Evolutionary conservation across 1,140 invertebrate species (phyloP).

Genomic region (Agraylea sexmaculata): DNA sequence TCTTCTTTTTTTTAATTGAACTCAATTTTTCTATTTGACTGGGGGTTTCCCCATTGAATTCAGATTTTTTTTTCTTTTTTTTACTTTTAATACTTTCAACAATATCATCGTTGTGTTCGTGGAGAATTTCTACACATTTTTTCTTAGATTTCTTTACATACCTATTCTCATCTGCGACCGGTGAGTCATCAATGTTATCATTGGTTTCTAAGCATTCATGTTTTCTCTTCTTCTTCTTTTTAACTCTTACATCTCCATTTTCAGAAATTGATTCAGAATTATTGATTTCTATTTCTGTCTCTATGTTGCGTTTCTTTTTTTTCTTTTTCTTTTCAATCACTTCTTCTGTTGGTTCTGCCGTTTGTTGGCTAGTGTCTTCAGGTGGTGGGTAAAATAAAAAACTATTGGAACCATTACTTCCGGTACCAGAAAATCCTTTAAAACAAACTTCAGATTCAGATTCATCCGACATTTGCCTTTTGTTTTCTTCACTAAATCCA

Average conservation of each 20-base stretch:
- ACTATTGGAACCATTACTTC: too few relatives aligned
- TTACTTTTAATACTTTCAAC: slow-evolving; percentile 8
- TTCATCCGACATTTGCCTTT: slow-evolving; percentile 18
- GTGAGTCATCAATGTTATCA: neutral
- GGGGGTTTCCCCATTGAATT: slow-evolving; percentile 1
- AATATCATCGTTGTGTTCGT: slow-evolving; percentile 3
- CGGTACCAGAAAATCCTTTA: slow-evolving; percentile 27
- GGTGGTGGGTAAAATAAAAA: too few relatives aligned
- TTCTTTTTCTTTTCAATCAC: neutral
- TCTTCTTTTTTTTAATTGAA: slow-evolving; percentile 1
- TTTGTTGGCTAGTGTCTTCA: slow-evolving; percentile 1
- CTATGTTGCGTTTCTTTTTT: neutral
- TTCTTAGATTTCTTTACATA: slow-evolving; percentile 13
- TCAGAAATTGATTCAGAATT: neutral
- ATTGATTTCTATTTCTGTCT: neutral
- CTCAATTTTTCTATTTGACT: neutral
- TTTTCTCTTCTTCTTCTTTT: slow-evolving; percentile 21
- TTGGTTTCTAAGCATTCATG: slow-evolving; percentile 1
- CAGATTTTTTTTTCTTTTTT: slow-evolving; percentile 2
- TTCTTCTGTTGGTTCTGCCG: neutral
- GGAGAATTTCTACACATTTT: neutral
- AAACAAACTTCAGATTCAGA: slow-evolving; percentile 25
- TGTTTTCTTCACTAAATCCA: neutral
- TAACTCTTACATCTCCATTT: slow-evolving; percentile 9
- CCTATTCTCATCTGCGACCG: neutral